These are phyloP conservation scores for Drosophila mimica DNA, from an alignment of 2,888 invertebrate genomes.

Conservation along the genomic window DNA sequence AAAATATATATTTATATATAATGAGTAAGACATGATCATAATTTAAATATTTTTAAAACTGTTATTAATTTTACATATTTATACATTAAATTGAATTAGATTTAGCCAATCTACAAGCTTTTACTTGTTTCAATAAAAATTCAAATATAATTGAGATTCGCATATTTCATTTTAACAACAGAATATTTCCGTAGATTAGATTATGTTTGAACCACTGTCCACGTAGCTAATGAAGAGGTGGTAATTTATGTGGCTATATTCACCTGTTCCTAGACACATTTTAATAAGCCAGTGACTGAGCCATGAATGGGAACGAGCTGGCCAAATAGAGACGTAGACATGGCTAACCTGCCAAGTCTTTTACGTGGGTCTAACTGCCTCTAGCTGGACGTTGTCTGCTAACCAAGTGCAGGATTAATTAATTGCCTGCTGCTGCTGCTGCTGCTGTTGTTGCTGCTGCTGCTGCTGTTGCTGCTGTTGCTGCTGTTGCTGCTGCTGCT, in stretches of 20 bases:
- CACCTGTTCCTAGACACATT: slow-evolving; percentile 75
- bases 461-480: slow-evolving; percentile 9
- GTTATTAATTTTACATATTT: too few species aligned
- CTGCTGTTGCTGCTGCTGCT: slow-evolving; percentile 17
- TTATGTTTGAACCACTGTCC: slow-evolving; percentile 43
- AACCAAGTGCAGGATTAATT: slow-evolving; percentile 77
- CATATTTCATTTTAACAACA: neutral
- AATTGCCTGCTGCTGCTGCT: slow-evolving; percentile 53
- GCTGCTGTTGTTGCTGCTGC: slow-evolving; percentile 22
- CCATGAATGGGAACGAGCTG: slow-evolving; percentile 62
- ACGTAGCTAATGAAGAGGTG: slow-evolving; percentile 78
- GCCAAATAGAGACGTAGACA: slow-evolving; percentile 61
- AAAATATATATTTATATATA: neutral
- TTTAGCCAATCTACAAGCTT: too few species aligned
- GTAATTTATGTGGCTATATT: slow-evolving; percentile 79
- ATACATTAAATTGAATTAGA: too few species aligned
- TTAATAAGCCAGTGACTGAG: slow-evolving; percentile 69
- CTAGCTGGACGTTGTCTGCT: slow-evolving; percentile 51
- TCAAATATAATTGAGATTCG: neutral
- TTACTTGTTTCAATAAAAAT: too few species aligned
- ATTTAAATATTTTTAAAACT: neutral
- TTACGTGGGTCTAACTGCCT: slow-evolving; percentile 43
- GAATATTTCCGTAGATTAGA: neutral
- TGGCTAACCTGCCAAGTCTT: slow-evolving; percentile 36
- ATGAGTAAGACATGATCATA: neutral